These are phyloP conservation scores for Corythoichthys intestinalis DNA, from an alignment of 2,113 vertebrate species.

Conservation along the genomic window DNA sequence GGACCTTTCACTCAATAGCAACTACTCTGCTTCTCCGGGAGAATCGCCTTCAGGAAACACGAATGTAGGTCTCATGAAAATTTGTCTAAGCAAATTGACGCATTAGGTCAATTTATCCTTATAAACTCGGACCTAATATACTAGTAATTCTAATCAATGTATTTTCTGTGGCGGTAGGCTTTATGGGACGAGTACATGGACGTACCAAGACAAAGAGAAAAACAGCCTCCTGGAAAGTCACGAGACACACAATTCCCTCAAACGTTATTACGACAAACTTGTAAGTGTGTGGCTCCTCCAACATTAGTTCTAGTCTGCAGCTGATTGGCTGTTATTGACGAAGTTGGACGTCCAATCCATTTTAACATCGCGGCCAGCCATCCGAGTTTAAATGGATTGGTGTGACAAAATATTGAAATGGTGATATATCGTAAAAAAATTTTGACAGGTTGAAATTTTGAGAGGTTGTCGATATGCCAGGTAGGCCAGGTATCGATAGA, in stretches of 20 bases:
- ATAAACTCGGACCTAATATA: neutral
- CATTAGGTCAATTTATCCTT: too few relatives aligned
- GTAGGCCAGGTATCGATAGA: too few relatives aligned
- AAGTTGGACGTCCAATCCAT: too few relatives aligned
- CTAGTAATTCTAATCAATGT: constrained; percentile 1
- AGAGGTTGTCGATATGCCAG: too few relatives aligned
- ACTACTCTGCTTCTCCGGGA: constrained; percentile 84
- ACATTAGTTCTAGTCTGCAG: too few relatives aligned
- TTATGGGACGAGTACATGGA: constrained; percentile 91
- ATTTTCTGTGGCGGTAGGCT: constrained; percentile 66
- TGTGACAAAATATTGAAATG: too few relatives aligned
- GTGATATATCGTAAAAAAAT: too few relatives aligned
- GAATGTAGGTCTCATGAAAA: constrained; percentile 67
- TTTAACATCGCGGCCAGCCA: too few relatives aligned
- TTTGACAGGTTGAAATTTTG: too few relatives aligned
- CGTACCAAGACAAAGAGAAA: constrained; percentile 76
- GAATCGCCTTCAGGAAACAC: constrained; percentile 84
- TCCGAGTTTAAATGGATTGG: neutral
- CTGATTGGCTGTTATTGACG: too few relatives aligned
- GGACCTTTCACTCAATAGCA: constrained; percentile 91
- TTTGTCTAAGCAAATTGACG: neutral
- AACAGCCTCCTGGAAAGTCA: constrained; percentile 55
- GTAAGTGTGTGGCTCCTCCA: constrained; percentile 68
- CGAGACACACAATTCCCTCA: constrained; percentile 72
- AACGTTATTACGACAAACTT: constrained; percentile 75